Base-by-base conservation (phyloP, 2,888 invertebrate species). In the Eristalis pertinax region DNA sequence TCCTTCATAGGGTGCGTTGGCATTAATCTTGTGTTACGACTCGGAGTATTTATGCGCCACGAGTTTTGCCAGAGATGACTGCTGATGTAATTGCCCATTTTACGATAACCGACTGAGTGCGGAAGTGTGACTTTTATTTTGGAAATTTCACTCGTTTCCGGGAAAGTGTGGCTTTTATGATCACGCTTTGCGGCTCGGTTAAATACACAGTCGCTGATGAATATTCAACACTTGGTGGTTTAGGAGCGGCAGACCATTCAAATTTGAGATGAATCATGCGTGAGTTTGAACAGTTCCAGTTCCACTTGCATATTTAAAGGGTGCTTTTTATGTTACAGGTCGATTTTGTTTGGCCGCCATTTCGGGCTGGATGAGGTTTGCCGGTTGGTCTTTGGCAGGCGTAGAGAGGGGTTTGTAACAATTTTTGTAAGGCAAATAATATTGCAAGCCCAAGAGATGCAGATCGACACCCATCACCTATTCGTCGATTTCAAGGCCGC, bases 1-100 rank as follows among this genome's bases (percentile, higher is more conserved):
- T 60, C 13, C 26, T 2, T 60, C 26, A 13, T 62, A 43, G 19
- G 62, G 24, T 72, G 13, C 60, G 43, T 62, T 26, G 62, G 26
- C 26, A 63, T 41, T 73, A 63, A 63, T 50, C 43, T 63, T 22
- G 1, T 62, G 29, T 73, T 63, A 63, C 72, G 43, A 62, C 13
- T 43, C 3, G 43, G 29, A 19, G 41, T 29, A 73, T 43, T 63
- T 73, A 29, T 32, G 7, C 19, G 50, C 7, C 50, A 19, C 38
- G 50, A 19, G 19, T n/a, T 50, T n/a, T n/a, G n/a, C n/a, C 43
- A n/a, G 4, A 4, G 15, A 15, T 2, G n/a, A 4, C n/a, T n/a
- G 43, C n/a, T 19, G 19, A 50, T 50, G 50, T 50, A 50, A n/a
- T 4, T 19, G 19, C 8, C 43, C n/a, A 4, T 50, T 50, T 50